Percentiles rank a stretch among this genome's conserved stretches.
These are phyloP conservation scores for Gadopsis bispinosus DNA, from an alignment of 2,797 vertebrate genomes.

Conservation along the genomic window DNA sequence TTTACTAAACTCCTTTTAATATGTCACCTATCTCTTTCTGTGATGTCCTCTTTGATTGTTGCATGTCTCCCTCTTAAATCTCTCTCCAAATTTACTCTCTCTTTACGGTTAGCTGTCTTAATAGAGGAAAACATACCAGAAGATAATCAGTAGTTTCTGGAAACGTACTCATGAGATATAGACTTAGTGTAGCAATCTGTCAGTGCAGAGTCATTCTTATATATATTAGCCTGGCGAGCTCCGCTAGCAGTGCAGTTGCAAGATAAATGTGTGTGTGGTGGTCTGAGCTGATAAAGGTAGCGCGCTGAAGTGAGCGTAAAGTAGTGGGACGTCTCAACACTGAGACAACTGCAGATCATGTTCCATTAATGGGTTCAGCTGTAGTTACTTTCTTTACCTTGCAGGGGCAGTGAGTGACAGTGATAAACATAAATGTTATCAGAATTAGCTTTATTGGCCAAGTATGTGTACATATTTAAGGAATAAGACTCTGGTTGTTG, in stretches of 20 bases:
- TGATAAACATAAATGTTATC: too few species aligned
- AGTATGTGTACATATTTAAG: too few species aligned
- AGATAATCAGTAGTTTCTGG: neutral
- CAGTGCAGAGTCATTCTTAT: neutral
- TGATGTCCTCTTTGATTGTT: neutral
- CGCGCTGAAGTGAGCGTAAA: neutral
- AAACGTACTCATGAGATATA: neutral
- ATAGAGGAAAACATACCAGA: neutral
- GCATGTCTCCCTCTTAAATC: neutral
- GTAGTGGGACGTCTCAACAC: neutral
- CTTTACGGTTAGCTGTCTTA: too few species aligned
- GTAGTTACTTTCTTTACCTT: neutral
- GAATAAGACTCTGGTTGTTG: too few species aligned
- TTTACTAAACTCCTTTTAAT: too few species aligned
- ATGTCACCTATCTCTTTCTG: neutral
- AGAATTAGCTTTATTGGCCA: too few species aligned
- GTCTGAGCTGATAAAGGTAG: constrained; percentile 51
- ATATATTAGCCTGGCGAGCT: constrained; percentile 1
- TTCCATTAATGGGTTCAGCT: neutral
- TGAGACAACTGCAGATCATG: neutral
- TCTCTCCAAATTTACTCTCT: neutral
- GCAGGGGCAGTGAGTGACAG: too few species aligned
- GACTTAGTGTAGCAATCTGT: neutral
- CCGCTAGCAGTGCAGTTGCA: neutral
- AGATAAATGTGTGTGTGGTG: constrained; percentile 56